Percentiles rank a stretch among this genome's conserved stretches.
phyloP scores from a whole-genome alignment of 2,797 vertebrate genomes.

The Sarcophilus harrisii region DNA sequence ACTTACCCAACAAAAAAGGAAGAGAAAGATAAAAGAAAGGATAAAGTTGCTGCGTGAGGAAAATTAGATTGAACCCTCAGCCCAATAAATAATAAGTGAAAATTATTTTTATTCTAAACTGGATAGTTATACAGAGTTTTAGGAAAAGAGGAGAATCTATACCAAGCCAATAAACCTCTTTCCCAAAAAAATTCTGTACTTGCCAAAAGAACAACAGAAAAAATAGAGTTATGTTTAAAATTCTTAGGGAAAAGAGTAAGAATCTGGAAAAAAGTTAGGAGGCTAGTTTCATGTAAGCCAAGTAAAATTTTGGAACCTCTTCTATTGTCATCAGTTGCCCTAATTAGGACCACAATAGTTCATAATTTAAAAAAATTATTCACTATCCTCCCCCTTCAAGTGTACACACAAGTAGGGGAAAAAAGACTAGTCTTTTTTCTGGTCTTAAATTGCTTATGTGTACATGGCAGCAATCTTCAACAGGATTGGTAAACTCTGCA shows the following conservation, averaged over 20 bases:
- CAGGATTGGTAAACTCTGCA: slow-evolving; percentile 61
- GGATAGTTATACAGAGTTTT: slow-evolving; percentile 28
- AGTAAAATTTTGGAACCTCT: background rate
- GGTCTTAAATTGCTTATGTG: slow-evolving; percentile 27
- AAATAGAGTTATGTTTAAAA: slow-evolving; percentile 24
- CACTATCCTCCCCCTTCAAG: background rate
- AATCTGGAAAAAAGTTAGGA: slow-evolving; percentile 34
- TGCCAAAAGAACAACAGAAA: slow-evolving; percentile 47
- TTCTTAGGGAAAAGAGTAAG: slow-evolving; percentile 31
- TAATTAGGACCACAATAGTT: background rate
- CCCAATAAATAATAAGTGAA: slow-evolving; percentile 49
- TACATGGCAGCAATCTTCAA: slow-evolving; percentile 60
- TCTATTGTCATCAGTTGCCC: background rate
- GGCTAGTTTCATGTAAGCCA: background rate
- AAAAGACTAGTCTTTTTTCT: slow-evolving; percentile 21
- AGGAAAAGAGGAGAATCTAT: slow-evolving; percentile 21
- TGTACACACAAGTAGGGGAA: slow-evolving; percentile 42
- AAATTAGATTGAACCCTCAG: slow-evolving; percentile 24
- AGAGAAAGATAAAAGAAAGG: background rate
- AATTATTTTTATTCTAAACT: slow-evolving; percentile 46
- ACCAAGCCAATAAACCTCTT: slow-evolving; percentile 34
- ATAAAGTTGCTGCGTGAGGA: background rate
- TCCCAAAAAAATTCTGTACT: slow-evolving; percentile 42
- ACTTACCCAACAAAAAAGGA: background rate
- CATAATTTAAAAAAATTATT: background rate